Base-by-base conservation (phyloP, 2,888 invertebrate genomes). In the Ornithoptera priamus region DNA sequence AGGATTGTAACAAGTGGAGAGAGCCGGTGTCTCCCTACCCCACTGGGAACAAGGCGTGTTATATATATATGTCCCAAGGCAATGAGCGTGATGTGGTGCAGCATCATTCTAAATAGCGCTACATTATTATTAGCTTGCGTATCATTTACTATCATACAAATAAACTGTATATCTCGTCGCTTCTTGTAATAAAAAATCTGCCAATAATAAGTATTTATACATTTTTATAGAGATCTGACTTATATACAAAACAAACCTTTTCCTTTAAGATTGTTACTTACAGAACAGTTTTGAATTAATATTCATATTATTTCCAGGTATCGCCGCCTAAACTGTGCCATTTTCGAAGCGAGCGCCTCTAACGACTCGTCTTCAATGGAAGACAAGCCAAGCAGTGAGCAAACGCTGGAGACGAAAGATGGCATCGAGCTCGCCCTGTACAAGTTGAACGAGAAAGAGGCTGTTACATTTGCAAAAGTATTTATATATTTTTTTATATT, bases 251-350 rank as follows among this genome's bases (percentile, higher is more conserved):
- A 22, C 22, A 22, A 22, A 22, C 6, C 4, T n/a, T 18, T 53
- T n/a, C 18, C 18, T 18, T n/a, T 18, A n/a, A 4, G 4, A 15
- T n/a, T 53, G 53, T 53, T n/a, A 5, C 18, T 53, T n/a, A n/a
- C 53, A n/a, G n/a, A n/a, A 53, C 5, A 53, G 53, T 53, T 53
- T 53, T 3, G 53, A 53, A 15, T 15, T 12, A 12, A 53, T 18
- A 22, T 58, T 22, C 57, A 15, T 10, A 15, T 68, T n/a, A 18
- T 20, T 69, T n/a, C 1, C 71, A 94, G 94, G 94, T 94, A 85
- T 75, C 90, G 94, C 65, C 89, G 94, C 10, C 80, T 94, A 50
- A 78, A 80, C 62, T 83, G 85, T 10, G 93, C 94, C 1, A 84
- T 93, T 68, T 76, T 83, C 18, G 90, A 92, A 67, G 90, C 89